Base-by-base conservation (phyloP, 2,113 vertebrate species). In the Morone chrysops region DNA sequence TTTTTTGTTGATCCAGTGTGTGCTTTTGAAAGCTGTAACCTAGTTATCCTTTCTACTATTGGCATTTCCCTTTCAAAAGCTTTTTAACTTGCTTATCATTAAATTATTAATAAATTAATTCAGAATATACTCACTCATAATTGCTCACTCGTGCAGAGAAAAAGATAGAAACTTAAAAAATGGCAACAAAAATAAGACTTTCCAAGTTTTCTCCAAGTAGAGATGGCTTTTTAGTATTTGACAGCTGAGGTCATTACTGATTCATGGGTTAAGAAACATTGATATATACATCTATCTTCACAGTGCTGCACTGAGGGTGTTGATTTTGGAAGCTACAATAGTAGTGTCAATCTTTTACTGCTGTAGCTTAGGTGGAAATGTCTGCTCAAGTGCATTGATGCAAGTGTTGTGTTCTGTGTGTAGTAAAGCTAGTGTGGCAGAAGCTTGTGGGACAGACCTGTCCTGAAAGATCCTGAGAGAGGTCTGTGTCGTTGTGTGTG, bases 51-150 rank as follows among this genome's bases (percentile, higher is more conserved):
- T 56, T 71, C 54, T 60, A 60, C 61, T 60, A 31, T 6, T 45
- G 36, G 7, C 61, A 76, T 69, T 87, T 80, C 61, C 81, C 80
- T 83, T 83, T 87, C 75, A 78, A 79, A 82, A 50, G 75, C 54
- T 60, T 75, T 18, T 13, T 1, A 70, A 70, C 63, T 68, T 22
- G 16, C 47, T 72, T 31, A 20, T 25, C 57, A 70, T 67, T 61
- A 61, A 56, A 31, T 31, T 31, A 31, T 31, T 31, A 31, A 31
- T 31, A 4, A 31, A 31, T 31, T 31, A 31, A 31, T 31, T 31
- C 31, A 31, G 31, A 31, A 31, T 31, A 2, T 31, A 31, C 40
- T 62, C 48, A 16, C 53, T 67, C 57, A 54, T 81, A 70, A 69
- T 78, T 70, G 41, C 43, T 70, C 40, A 20, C 45, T 62, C 54